A percentile compares a stretch with the other conserved stretches of the same genome.
Evolutionary conservation across 2,888 invertebrate species (phyloP).

Genomic region (Macrophya alboannulata): DNA sequence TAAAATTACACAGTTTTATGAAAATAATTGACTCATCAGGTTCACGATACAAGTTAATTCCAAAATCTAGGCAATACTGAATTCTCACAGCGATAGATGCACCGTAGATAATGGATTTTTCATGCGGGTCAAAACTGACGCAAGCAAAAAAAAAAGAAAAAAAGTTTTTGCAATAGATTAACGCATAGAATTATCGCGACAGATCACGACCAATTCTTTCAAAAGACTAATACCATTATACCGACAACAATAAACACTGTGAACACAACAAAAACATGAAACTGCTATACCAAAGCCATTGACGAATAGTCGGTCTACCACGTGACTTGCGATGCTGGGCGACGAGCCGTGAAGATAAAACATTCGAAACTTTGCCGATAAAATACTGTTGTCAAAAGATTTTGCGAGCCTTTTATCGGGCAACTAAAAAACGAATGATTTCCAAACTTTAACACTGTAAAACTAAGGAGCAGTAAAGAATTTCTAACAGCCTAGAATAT

Average conservation of each 20-base stretch:
- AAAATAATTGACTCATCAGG: neutral
- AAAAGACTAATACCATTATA: neutral
- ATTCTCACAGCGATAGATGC: neutral
- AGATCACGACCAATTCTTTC: neutral
- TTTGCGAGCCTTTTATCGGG: conserved; percentile 26
- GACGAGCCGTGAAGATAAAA: conserved; percentile 49
- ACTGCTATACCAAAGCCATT: conserved; percentile 26
- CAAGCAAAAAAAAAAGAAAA: neutral
- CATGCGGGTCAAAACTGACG: neutral
- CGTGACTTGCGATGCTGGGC: conserved; percentile 37
- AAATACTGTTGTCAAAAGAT: conserved; percentile 44
- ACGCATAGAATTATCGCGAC: neutral
- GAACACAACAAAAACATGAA: conserved; percentile 45
- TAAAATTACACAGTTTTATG: neutral
- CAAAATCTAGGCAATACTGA: neutral
- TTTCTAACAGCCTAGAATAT: conserved; percentile 25
- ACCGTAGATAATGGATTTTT: neutral
- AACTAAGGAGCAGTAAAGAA: conserved; percentile 34
- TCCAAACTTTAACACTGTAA: conserved; percentile 36
- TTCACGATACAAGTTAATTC: neutral
- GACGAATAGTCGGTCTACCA: conserved; percentile 17
- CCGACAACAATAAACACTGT: conserved; percentile 13
- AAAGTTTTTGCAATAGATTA: conserved; percentile 6
- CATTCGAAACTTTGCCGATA: conserved; percentile 41
- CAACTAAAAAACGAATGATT: conserved; percentile 47